Conservation (phyloP, 2,888 invertebrate genomes). For the Anoplius nigerrimus region DNA sequence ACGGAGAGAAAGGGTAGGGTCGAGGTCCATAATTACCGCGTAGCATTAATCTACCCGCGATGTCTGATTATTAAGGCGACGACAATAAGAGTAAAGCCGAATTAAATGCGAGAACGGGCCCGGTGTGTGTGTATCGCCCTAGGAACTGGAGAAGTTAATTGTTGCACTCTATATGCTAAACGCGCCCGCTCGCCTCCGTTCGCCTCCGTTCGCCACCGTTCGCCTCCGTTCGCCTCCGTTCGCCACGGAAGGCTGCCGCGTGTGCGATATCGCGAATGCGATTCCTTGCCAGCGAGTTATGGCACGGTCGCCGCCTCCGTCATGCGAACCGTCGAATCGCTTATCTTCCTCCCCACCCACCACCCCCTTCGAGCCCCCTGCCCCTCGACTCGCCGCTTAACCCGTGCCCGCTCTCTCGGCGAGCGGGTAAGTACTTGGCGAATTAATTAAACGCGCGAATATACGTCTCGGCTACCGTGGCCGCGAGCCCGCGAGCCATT, state of each 20-base stretch:
- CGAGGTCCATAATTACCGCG: conserved; percentile 46
- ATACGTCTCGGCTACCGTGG: conserved; percentile 18
- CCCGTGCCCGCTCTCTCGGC: conserved; percentile 18
- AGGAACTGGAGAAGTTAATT: conserved; percentile 62
- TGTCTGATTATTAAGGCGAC: conserved; percentile 59
- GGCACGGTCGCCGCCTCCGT: conserved; percentile 73
- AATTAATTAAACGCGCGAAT: conserved; percentile 36
- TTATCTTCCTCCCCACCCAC: conserved; percentile 54
- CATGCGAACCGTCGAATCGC: conserved; percentile 71
- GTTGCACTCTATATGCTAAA: conserved; percentile 74
- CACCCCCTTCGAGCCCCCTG: conserved; percentile 2
- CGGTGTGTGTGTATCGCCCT: conserved; percentile 52
- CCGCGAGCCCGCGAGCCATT: background rate
- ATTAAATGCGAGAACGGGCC: conserved; percentile 52
- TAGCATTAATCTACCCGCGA: conserved; percentile 53
- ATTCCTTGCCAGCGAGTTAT: conserved; percentile 66
- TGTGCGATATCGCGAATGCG: conserved; percentile 68
- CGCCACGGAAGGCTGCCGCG: conserved; percentile 49
- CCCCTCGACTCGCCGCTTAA: conserved; percentile 8
- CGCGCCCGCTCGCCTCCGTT: conserved; percentile 42
- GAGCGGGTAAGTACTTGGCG: conserved; percentile 30
- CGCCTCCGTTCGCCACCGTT: conserved; percentile 45
- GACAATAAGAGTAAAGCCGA: conserved; percentile 63
- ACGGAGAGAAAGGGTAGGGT: conserved; percentile 9
- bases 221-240: background rate